Evolutionary conservation across 2,113 vertebrate genomes (phyloP).

Genomic region (Tyto alba): DNA sequence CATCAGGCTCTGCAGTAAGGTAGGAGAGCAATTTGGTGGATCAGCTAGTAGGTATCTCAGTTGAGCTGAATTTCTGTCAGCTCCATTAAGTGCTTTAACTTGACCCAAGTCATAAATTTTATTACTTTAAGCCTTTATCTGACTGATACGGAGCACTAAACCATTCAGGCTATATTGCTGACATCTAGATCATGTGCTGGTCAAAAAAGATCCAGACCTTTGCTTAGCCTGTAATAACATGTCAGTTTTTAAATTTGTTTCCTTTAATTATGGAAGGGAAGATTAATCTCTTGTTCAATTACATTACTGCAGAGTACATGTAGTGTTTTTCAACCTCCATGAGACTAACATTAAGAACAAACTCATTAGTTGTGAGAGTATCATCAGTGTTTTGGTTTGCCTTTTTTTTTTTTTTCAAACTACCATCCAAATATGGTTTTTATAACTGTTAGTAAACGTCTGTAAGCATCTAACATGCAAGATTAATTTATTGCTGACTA

Average conservation of each 20-base stretch:
- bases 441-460: not conserved
- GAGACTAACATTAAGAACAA: not conserved
- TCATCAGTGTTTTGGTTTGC: too few species aligned
- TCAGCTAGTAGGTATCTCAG: not conserved
- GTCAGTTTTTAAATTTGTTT: not conserved
- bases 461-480: not conserved
- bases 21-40: not conserved
- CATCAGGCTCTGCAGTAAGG: not conserved
- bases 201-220: not conserved
- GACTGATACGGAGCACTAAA: not conserved
- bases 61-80: not conserved
- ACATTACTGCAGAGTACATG: not conserved
- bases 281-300: not conserved
- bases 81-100: not conserved
- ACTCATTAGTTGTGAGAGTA: not conserved
- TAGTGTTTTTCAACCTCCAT: not conserved
- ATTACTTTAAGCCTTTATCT: not conserved
- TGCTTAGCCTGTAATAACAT: not conserved
- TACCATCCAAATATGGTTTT: not conserved
- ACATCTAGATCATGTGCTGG: not conserved
- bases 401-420: not conserved
- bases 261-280: not conserved
- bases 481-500: not conserved
- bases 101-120: not conserved
- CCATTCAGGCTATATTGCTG: not conserved